Evolutionary conservation across 2,888 invertebrate species (phyloP).

Genomic region (Himalopsyche kuldschensis): DNA sequence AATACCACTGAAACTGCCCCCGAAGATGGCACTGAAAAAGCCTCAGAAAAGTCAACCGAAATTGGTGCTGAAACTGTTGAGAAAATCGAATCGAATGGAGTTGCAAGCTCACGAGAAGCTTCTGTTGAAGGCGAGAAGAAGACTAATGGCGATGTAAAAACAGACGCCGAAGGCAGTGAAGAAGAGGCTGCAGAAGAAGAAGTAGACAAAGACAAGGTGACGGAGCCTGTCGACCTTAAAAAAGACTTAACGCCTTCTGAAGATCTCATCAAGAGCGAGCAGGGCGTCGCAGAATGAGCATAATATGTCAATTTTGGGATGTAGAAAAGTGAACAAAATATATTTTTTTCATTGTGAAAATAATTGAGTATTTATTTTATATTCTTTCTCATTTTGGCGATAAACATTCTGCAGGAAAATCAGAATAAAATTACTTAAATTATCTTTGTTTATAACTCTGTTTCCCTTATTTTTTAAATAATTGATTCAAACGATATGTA

Average conservation of each 20-base stretch:
- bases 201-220: constrained; percentile 22
- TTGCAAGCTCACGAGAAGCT: constrained; percentile 52
- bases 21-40: constrained; percentile 13
- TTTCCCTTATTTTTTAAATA: too few species aligned
- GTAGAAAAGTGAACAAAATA: neutral
- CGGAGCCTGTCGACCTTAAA: constrained; percentile 44
- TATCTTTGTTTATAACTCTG: too few species aligned
- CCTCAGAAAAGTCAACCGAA: constrained; percentile 39
- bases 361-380: too few species aligned
- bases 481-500: neutral
- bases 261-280: constrained; percentile 54
- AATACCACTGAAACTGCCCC: constrained; percentile 25
- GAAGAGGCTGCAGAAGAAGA: constrained; percentile 28
- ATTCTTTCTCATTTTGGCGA: too few species aligned
- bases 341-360: neutral
- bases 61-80: constrained; percentile 42
- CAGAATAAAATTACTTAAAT: too few species aligned
- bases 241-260: constrained; percentile 50
- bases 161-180: constrained; percentile 19
- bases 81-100: constrained; percentile 52
- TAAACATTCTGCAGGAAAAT: too few species aligned
- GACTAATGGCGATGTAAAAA: constrained; percentile 38
- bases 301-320: neutral
- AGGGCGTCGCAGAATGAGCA: constrained; percentile 48
- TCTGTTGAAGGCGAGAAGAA: constrained; percentile 50